phyloP scores from a whole-genome alignment of 2,888 invertebrate genomes.

The Phaonia tiefii region DNA sequence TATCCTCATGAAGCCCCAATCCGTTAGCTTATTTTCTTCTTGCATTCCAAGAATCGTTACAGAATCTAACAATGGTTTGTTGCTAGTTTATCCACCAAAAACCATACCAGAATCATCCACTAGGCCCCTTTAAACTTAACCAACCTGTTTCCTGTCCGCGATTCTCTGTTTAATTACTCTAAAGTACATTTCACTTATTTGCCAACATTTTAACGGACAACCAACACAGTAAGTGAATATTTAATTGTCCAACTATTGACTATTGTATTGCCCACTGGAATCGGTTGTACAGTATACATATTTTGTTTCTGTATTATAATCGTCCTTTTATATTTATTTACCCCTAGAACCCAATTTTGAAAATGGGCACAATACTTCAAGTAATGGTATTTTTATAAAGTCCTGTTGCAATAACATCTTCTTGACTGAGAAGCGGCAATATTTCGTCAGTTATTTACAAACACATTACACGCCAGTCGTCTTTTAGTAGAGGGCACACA shows the following conservation, averaged over 20 bases:
- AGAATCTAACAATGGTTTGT: too few relatives aligned
- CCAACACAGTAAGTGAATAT: slow-evolving; percentile 13
- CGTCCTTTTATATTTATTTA: not conserved
- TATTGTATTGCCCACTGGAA: slow-evolving; percentile 32
- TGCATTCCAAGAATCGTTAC: too few relatives aligned
- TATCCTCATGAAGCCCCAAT: too few relatives aligned
- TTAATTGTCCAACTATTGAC: slow-evolving; percentile 38
- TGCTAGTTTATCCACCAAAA: too few relatives aligned
- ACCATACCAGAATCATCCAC: too few relatives aligned
- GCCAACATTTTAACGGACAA: not conserved
- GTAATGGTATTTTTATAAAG: not conserved
- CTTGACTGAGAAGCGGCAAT: not conserved
- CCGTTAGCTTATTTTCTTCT: too few relatives aligned
- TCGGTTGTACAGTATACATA: not conserved
- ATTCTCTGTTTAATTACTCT: too few relatives aligned
- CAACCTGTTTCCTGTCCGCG: too few relatives aligned
- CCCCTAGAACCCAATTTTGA: not conserved
- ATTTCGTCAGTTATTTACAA: slow-evolving; percentile 16
- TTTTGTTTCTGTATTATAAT: too few relatives aligned
- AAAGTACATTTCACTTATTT: too few relatives aligned
- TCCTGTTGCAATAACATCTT: not conserved
- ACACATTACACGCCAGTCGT: not conserved
- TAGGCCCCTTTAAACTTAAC: too few relatives aligned
- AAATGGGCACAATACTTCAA: not conserved
- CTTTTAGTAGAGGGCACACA: not conserved